Evolutionary conservation across 2,113 vertebrate genomes (phyloP), one percentile per base, ranked within the genome.

Genomic region (Cichladusa arquata): DNA sequence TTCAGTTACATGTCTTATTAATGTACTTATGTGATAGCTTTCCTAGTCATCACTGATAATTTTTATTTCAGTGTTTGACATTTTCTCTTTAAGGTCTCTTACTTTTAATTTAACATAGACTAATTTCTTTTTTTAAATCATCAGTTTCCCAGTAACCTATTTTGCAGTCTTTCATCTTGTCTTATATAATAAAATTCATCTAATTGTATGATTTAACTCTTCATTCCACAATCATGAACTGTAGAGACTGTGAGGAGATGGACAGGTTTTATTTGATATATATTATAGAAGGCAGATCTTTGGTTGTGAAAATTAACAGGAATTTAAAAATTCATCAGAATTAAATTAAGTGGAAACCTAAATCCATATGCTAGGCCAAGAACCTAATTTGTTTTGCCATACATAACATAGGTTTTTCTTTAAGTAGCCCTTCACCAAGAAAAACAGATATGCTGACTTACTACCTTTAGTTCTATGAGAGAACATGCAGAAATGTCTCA

Each of bases 61-160:
- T 97, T 95, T 96, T 96, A 93, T 95, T 97, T 97, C 96, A 91
- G 92, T 83, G 93, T 96, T 90, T 97, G 88, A 95, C 58, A 81
- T 96, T 94, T 96, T 94, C 28, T 84, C 82, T 97, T 97, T 97
- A 83, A 94, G 93, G 51, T 93, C 89, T 81, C 92, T 89, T 92
- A 94, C 79, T 81, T 93, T 90, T 93, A 94, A 95, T 83, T 93
- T 91, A 92, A 74, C 64, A 84, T 91, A 96, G 86, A 95, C 65
- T 88, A 51, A 69, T 79, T 84, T 94, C 44, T 96, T 96, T 96
- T 80, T 20, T 9, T 6, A 10, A 45, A 26, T 14, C 72, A 71
- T 95, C 91, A 36, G 44, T 86, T 96, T 97, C 88, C 72, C 62
- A 57, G 22, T 86, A 94, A 91, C 53, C 29, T 58, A 77, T 95